These are phyloP conservation scores for Formica exsecta DNA, from an alignment of 1,140 invertebrate species.

Conservation along the genomic window DNA sequence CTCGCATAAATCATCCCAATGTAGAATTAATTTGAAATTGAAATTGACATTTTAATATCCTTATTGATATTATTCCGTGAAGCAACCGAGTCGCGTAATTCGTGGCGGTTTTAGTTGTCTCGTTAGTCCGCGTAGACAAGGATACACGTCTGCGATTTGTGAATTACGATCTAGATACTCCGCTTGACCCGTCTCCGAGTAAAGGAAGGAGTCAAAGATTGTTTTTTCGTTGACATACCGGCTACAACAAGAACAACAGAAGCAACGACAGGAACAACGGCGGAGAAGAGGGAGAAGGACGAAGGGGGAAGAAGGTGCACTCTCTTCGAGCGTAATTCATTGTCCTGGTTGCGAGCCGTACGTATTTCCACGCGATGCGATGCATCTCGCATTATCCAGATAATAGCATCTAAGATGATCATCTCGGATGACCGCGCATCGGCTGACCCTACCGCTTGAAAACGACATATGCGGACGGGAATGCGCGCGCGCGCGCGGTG, in stretches of 20 bases:
- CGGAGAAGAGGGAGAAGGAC: neutral
- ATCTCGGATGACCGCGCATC: conserved; percentile 78
- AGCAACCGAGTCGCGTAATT: conserved; percentile 51
- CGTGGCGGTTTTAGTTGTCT: conserved; percentile 61
- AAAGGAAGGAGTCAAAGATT: conserved; percentile 61
- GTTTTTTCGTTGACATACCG: conserved; percentile 62
- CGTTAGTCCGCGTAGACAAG: conserved; percentile 53
- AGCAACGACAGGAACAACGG: conserved; percentile 44
- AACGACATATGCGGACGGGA: conserved; percentile 63
- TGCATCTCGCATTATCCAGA: conserved; percentile 77
- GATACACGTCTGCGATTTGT: conserved; percentile 65
- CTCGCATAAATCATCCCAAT: neutral
- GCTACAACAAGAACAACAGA: conserved; percentile 32
- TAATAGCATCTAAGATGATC: conserved; percentile 81
- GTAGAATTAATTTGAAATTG: conserved; percentile 25
- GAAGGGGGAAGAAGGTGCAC: conserved; percentile 53
- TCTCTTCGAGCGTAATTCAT: conserved; percentile 77
- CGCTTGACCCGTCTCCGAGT: conserved; percentile 29
- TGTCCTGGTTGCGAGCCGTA: conserved; percentile 70
- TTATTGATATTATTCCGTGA: conserved; percentile 27
- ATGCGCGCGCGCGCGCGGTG: neutral
- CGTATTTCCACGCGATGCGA: conserved; percentile 65
- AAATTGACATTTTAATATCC: conserved; percentile 34
- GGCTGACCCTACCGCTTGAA: conserved; percentile 72
- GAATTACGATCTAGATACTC: conserved; percentile 73